A percentile compares a stretch with the other conserved stretches of the same genome.
Conservation (phyloP, 2,113 vertebrate species). For the Calypte anna region DNA sequence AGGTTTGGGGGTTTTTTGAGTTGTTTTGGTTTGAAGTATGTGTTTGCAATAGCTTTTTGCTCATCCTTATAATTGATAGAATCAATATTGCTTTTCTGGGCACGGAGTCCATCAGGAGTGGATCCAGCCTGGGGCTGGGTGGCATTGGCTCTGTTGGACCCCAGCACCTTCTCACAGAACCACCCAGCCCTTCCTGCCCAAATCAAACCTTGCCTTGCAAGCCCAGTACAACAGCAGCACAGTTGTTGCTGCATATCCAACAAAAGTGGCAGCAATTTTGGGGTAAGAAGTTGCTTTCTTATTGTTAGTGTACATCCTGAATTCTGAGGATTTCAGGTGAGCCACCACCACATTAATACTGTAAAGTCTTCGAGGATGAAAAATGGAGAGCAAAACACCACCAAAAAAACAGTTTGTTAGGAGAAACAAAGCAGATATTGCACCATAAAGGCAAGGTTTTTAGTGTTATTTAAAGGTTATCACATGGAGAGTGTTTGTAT, state of each 20-base stretch:
- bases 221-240: neutral
- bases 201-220: neutral
- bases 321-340: neutral
- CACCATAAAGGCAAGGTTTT: neutral
- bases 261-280: neutral
- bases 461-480: neutral
- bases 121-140: neutral
- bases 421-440: neutral
- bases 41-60: neutral
- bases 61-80: neutral
- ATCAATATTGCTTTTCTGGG: neutral
- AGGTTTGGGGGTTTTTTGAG: neutral
- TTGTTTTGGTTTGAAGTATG: neutral
- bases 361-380: neutral
- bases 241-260: neutral
- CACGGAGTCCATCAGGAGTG: neutral
- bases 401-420: neutral
- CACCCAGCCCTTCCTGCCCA: neutral
- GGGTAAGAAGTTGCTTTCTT: neutral
- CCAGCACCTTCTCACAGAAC: neutral
- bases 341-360: neutral
- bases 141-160: neutral
- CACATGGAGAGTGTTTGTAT: neutral
- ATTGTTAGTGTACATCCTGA: neutral
- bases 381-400: neutral